Base-by-base conservation (phyloP, 2,888 invertebrate genomes). In the Oscheius sp. region DNA sequence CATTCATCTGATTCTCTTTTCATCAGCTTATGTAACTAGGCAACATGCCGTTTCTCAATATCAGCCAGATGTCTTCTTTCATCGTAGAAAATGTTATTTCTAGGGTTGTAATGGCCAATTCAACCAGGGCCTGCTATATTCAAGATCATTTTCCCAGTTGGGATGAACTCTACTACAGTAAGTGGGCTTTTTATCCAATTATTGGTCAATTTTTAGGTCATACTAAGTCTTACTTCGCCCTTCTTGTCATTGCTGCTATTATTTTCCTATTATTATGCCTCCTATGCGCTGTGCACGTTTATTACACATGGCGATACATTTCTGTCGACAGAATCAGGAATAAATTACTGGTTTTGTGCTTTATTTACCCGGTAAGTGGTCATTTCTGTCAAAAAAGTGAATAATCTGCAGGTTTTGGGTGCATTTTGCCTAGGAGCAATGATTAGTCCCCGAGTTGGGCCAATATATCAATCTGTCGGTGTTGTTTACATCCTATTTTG, bases 111-210 rank as follows among this genome's bases (percentile, higher is more conserved):
- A 49, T 49, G 49, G 21, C 49, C 49, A 49, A 21, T 49, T 18
- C 49, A 18, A 49, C 49, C 3, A 3, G 21, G 21, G 25, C 18
- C 29, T 66, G 66, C 35, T 16, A 23, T 25, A 52, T 52, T 21
- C 23, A 52, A 21, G 66, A 66, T 13, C 66, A 66, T 49, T 29
- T 66, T 27, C 66, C 66, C 2, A 49, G 49, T 3, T 66, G 49
- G 66, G n/a, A n/a, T n/a, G 66, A 66, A 21, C 52, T 66, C n/a
- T 66, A 66, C 35, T 25, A 52, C 66, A 66, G 66, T 66, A 12
- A 49, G 49, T 49, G 5, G n/a, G n/a, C n/a, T n/a, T n/a, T n/a
- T n/a, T n/a, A 45, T 45, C 9, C 16, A 45, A 45, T 9, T 45
- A 45, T 16, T 9, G 9, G 16, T 45, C 45, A 45, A 45, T 45